Conservation (phyloP, 2,888 invertebrate species). For the Uloborus plumipes region DNA sequence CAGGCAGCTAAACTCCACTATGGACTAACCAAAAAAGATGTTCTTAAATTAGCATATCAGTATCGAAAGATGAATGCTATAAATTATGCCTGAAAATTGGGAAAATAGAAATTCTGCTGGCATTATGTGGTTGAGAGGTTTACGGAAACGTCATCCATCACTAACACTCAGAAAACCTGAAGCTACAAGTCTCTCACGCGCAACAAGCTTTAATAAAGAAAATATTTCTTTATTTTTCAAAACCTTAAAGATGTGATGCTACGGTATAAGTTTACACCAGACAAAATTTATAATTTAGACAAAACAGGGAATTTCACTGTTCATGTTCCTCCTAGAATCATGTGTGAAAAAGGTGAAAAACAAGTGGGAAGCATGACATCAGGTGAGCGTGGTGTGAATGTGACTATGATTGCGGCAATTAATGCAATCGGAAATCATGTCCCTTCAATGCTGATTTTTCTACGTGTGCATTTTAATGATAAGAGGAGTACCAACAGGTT, state of each 20-base stretch:
- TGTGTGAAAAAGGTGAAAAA: neutral
- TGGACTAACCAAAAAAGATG: neutral
- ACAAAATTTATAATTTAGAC: neutral
- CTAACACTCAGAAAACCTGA: slow-evolving; percentile 7
- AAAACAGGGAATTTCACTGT: slow-evolving; percentile 6
- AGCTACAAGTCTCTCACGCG: slow-evolving; percentile 3
- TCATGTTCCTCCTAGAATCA: neutral
- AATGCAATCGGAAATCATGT: neutral
- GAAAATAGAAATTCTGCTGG: neutral
- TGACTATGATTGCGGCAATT: slow-evolving; percentile 8
- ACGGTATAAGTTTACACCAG: neutral
- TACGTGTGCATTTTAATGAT: too few relatives aligned
- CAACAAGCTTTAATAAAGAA: slow-evolving; percentile 2
- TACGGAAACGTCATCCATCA: neutral
- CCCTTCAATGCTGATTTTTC: slow-evolving; percentile 1
- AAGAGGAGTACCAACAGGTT: neutral
- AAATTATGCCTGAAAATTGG: neutral
- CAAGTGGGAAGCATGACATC: neutral
- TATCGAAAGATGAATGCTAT: neutral
- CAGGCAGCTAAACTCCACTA: neutral
- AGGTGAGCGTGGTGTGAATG: neutral
- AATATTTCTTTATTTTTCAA: neutral
- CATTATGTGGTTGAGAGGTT: neutral
- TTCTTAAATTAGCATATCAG: neutral
- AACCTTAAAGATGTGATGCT: neutral